Conservation (phyloP, 2,888 invertebrate genomes). For the Acanthacorydalis orientalis region DNA sequence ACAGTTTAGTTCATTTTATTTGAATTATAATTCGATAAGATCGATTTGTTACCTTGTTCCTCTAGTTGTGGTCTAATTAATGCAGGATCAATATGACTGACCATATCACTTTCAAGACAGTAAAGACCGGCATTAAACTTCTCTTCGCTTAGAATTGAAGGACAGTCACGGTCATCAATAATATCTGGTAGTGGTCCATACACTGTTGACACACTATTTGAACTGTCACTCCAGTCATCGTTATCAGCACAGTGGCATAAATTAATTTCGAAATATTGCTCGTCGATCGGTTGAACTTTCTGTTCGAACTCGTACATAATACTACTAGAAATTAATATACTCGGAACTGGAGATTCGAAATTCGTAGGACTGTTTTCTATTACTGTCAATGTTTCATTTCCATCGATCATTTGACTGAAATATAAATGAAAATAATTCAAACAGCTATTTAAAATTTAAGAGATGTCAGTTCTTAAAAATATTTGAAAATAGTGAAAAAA, state of each 20-base stretch:
- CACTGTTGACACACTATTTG: not conserved
- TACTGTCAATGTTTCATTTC: constrained; percentile 36
- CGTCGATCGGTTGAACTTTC: not conserved
- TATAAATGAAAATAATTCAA: not conserved
- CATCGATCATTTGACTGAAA: constrained; percentile 43
- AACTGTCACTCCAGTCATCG: constrained; percentile 17
- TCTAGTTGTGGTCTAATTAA: too few species aligned
- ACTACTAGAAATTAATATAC: not conserved
- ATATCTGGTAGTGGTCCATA: constrained; percentile 1
- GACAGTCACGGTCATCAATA: not conserved
- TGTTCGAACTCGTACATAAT: not conserved
- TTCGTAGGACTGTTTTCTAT: constrained; percentile 43
- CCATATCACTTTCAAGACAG: constrained; percentile 7
- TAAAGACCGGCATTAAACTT: constrained; percentile 15
- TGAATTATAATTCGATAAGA: too few species aligned
- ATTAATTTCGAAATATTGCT: too few species aligned
- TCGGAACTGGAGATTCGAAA: constrained; percentile 38
- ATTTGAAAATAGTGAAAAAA: too few species aligned
- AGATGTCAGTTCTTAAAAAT: too few species aligned
- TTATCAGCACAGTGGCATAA: constrained; percentile 4
- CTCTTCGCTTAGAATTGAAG: not conserved
- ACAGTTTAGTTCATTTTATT: too few species aligned
- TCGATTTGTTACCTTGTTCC: too few species aligned
- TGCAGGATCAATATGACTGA: not conserved
- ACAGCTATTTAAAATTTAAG: not conserved